Conservation (phyloP, 1,140 invertebrate species). For the Listronotus oregonensis region DNA sequence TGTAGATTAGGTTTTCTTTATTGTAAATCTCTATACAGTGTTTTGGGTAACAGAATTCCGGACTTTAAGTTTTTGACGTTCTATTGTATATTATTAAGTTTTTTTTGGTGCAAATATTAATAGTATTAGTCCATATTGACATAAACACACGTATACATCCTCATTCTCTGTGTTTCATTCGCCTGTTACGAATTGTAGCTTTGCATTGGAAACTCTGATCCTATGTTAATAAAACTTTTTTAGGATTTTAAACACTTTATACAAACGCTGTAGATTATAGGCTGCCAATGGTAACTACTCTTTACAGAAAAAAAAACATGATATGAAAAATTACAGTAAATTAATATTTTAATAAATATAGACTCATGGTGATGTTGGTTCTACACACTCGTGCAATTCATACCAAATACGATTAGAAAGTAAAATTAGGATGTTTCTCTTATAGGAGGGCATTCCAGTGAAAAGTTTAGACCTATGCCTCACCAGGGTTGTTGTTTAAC, state of each 20-base stretch:
- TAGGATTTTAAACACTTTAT: neutral
- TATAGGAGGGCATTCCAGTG: too few relatives aligned
- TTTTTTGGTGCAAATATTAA: constrained; percentile 39
- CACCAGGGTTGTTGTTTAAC: too few relatives aligned
- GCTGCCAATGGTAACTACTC: too few relatives aligned
- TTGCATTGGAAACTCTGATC: constrained; percentile 1
- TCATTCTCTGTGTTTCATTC: constrained; percentile 19
- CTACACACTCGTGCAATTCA: too few relatives aligned
- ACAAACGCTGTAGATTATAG: too few relatives aligned
- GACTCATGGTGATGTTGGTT: too few relatives aligned
- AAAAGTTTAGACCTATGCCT: too few relatives aligned
- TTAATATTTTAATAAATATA: too few relatives aligned
- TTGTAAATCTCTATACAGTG: constrained; percentile 10
- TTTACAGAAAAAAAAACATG: too few relatives aligned
- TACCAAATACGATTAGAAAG: too few relatives aligned
- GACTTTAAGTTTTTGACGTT: constrained; percentile 16
- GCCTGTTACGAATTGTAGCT: neutral
- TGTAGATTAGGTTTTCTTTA: constrained; percentile 11
- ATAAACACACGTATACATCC: constrained; percentile 9
- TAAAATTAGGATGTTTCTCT: too few relatives aligned
- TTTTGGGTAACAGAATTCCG: constrained; percentile 36
- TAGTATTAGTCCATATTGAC: constrained; percentile 33
- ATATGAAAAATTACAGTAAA: too few relatives aligned
- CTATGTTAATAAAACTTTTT: neutral
- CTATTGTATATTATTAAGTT: constrained; percentile 32